Base-by-base conservation (phyloP, 2,888 invertebrate species). In the Spicauda simplicius region DNA sequence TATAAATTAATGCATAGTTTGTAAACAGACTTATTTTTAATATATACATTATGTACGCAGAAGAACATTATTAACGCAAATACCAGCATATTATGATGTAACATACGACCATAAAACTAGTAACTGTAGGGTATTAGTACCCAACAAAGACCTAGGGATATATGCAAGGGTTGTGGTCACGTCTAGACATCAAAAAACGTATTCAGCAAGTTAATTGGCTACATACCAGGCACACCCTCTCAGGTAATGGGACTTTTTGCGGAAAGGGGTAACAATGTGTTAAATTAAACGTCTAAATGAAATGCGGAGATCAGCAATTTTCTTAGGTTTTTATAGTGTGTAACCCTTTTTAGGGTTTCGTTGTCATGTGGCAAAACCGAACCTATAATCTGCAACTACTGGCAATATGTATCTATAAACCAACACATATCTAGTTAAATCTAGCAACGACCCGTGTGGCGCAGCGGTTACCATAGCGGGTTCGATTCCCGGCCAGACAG, bases 221-320 rank as follows among this genome's bases (percentile, higher is more conserved):
- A 54, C 62, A 62, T 62, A 62, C 62, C 62, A 18, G 54, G 16
- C 52, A 45, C 62, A 55, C 62, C 62, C 62, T 63, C 25, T 63
- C 20, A 63, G 52, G 33, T 52, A 60, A 45, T 55, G 62, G 62
- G 45, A 45, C 20, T 61, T 55, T 63, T 63, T 63, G 62, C 30
- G 55, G 5, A 25, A 55, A 53, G 19, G 54, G 41, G 53, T 54
- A 62, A 62, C 62, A 45, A 45, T 62, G 62, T 62, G 62, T 54
- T 62, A 62, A 62, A 45, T 62, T 55, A 62, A 54, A 41, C 41
- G 54, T 54, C 62, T 62, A 45, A 62, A 61, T 62, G 55, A 45
- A 62, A 55, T 62, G 62, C 25, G 20, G 52, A 19, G 53, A 20
- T 19, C 18, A 61, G 33, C 30, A 25, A 20, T 61, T 61, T 61